These are phyloP conservation scores for Lysiphlebus fabarum DNA, from an alignment of 1,140 invertebrate species.

Conservation along the genomic window DNA sequence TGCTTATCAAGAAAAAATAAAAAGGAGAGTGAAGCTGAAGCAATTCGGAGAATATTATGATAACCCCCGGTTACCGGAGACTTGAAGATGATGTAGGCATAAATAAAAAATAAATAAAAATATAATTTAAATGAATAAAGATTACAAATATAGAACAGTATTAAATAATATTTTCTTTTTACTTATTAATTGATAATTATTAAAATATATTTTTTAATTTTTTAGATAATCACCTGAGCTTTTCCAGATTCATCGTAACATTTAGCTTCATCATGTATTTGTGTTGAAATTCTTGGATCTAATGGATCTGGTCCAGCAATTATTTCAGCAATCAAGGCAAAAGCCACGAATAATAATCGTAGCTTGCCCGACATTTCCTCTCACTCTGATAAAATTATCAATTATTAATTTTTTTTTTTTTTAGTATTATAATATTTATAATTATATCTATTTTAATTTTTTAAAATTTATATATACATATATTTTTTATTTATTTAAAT, in stretches of 20 bases:
- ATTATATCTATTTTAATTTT: background rate
- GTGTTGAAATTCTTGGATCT: slow-evolving; percentile 35
- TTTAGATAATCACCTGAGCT: slow-evolving; percentile 42
- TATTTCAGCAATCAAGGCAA: slow-evolving; percentile 20
- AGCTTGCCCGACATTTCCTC: slow-evolving; percentile 5
- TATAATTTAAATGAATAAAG: background rate
- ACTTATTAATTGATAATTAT: background rate
- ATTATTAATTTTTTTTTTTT: background rate
- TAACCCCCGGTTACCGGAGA: slow-evolving; percentile 16
- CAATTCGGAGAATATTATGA: slow-evolving; percentile 17
- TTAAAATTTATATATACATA: background rate
- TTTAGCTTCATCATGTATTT: slow-evolving; percentile 44
- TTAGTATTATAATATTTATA: too few species aligned
- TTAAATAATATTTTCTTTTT: slow-evolving; percentile 2
- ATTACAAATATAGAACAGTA: slow-evolving; percentile 7
- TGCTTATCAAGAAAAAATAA: slow-evolving; percentile 15
- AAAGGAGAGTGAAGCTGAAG: slow-evolving; percentile 7
- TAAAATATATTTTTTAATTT: background rate
- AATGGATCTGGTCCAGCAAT: slow-evolving; percentile 42
- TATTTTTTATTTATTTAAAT: too few species aligned
- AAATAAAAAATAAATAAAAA: slow-evolving; percentile 1
- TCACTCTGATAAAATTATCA: background rate
- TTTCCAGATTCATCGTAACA: slow-evolving; percentile 47
- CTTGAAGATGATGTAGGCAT: background rate
- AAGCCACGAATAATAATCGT: slow-evolving; percentile 10